Evolutionary conservation across 2,113 vertebrate species (phyloP).

Genomic region (Mormyrus iriodes): DNA sequence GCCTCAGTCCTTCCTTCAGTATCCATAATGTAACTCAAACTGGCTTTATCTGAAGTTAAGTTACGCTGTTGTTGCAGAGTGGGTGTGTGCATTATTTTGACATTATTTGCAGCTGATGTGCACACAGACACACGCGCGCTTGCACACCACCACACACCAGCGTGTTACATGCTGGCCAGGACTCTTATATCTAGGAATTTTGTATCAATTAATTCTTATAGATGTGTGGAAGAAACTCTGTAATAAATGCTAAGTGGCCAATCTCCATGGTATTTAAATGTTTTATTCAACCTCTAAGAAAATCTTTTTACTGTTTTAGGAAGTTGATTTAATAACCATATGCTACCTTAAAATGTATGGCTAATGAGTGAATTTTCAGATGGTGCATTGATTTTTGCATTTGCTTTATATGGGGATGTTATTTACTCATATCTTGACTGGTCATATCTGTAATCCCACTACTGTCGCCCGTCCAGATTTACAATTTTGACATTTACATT

Average conservation of each 20-base stretch:
- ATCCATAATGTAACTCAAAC: not conserved
- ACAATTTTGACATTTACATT: not conserved
- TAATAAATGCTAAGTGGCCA: not conserved
- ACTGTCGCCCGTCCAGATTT: not conserved
- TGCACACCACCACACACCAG: not conserved
- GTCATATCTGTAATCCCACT: not conserved
- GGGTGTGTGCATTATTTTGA: not conserved
- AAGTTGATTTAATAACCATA: not conserved
- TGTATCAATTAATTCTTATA: not conserved
- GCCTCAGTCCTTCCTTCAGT: constrained; percentile 18
- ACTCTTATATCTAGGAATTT: not conserved
- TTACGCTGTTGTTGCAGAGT: not conserved
- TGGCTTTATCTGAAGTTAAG: constrained; percentile 2
- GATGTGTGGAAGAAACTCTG: not conserved
- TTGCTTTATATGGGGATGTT: not conserved
- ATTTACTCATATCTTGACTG: not conserved
- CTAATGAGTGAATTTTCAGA: not conserved
- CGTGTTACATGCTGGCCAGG: not conserved
- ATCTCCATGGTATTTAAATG: not conserved
- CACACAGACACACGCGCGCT: not conserved
- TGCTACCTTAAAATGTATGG: not conserved
- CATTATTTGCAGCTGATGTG: not conserved
- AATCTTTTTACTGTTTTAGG: not conserved
- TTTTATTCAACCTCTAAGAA: not conserved
- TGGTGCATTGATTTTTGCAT: not conserved